phyloP scores from a whole-genome alignment of 2,113 vertebrate genomes.

The Triplophysa tibetana region DNA sequence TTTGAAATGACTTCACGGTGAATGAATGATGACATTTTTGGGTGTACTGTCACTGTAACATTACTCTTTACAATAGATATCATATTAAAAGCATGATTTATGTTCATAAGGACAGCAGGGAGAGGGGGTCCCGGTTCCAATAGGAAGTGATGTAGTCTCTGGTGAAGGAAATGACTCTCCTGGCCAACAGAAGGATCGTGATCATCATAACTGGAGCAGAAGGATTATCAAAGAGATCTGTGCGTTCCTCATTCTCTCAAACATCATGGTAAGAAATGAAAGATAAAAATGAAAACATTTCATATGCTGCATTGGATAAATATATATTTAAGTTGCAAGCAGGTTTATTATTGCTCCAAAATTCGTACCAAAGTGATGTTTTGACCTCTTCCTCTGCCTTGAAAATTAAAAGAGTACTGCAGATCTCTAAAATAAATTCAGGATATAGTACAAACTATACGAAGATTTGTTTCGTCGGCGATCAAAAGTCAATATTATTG shows the following conservation, averaged over 20 bases:
- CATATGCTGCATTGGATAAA: no score
- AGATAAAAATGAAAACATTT: neutral
- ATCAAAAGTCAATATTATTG: no score
- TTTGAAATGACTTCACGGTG: no score
- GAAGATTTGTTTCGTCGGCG: no score
- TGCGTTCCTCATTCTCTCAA: slow-evolving; percentile 83
- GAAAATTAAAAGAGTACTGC: no score
- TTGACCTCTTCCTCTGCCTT: no score
- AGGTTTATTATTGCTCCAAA: no score
- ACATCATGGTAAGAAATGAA: slow-evolving; percentile 79
- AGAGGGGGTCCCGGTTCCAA: neutral
- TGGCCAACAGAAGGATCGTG: neutral
- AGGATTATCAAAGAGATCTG: slow-evolving; percentile 81
- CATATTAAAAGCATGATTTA: slow-evolving; percentile 17
- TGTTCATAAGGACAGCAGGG: slow-evolving; percentile 30
- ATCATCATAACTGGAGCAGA: slow-evolving; percentile 72
- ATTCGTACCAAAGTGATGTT: no score
- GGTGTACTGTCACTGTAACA: no score
- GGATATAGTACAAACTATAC: no score
- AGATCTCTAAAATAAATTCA: no score
- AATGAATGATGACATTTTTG: neutral
- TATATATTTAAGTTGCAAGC: no score
- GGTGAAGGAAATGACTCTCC: slow-evolving; percentile 15
- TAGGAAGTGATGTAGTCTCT: slow-evolving; percentile 1
- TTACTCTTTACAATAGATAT: neutral